phyloP scores from a whole-genome alignment of 2,113 vertebrate genomes.

The Procavia capensis region DNA sequence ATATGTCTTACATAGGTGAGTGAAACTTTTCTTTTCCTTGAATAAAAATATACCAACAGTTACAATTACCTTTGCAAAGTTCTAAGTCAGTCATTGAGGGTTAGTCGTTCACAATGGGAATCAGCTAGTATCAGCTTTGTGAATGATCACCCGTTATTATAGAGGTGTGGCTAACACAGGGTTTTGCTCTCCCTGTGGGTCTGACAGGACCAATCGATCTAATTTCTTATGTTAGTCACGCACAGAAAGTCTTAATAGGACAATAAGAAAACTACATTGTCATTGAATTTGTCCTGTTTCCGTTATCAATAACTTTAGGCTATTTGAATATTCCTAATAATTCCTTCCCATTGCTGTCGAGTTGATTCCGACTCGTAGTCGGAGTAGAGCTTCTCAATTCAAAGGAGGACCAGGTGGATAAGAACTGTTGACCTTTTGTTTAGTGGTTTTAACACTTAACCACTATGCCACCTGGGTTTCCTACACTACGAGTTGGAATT shows the following conservation, averaged over 20 bases:
- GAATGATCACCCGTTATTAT: constrained; percentile 59
- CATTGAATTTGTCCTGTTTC: constrained; percentile 65
- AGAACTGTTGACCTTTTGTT: too few relatives aligned
- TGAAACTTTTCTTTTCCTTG: constrained; percentile 19
- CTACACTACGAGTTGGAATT: too few relatives aligned
- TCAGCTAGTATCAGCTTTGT: background rate
- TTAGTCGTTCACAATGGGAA: constrained; percentile 31
- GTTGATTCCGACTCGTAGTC: too few relatives aligned
- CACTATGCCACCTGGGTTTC: too few relatives aligned
- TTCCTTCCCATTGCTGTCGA: too few relatives aligned
- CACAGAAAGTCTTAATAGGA: constrained; percentile 65
- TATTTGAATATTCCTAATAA: background rate
- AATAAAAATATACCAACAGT: background rate
- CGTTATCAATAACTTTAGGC: background rate
- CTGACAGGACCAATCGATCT: constrained; percentile 58
- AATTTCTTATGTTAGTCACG: constrained; percentile 73
- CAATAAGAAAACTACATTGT: constrained; percentile 64
- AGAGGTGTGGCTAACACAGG: constrained; percentile 39
- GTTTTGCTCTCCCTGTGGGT: constrained; percentile 64
- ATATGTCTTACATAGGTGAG: background rate
- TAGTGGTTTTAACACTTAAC: too few relatives aligned
- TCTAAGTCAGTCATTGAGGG: background rate
- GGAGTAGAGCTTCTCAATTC: too few relatives aligned
- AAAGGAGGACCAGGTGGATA: too few relatives aligned
- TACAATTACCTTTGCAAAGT: background rate